A percentile compares a stretch with the other conserved stretches of the same genome.
Conservation (phyloP, 2,113 vertebrate species). For the Hemiprocne comata region DNA sequence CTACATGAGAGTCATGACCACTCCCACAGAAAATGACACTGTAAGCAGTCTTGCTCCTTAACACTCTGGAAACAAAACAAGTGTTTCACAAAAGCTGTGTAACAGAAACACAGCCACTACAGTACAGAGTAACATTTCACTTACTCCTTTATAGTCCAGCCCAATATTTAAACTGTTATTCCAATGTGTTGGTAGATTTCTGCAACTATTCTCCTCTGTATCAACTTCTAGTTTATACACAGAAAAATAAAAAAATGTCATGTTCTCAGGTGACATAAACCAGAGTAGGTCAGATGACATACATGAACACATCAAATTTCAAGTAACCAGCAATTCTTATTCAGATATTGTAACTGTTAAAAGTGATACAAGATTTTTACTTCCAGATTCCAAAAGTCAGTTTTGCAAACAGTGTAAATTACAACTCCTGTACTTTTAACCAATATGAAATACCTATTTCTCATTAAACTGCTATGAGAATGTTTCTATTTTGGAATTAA, state of each 20-base stretch:
- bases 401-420: background rate
- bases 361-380: background rate
- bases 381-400: background rate
- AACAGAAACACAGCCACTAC: background rate
- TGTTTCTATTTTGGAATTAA: background rate
- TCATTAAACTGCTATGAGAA: background rate
- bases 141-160: background rate
- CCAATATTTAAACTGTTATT: background rate
- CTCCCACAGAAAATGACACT: background rate
- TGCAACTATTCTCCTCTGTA: background rate
- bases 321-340: background rate
- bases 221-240: background rate
- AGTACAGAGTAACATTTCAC: background rate
- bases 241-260: background rate
- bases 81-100: background rate
- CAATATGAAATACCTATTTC: background rate
- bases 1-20: background rate
- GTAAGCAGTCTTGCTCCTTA: background rate
- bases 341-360: background rate
- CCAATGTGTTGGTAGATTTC: background rate
- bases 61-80: background rate
- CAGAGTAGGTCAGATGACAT: background rate
- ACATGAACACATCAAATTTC: background rate
- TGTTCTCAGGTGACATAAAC: background rate
- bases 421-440: background rate